Evolutionary conservation across 2,888 invertebrate species (phyloP).

Genomic region (Anorthoa munda): DNA sequence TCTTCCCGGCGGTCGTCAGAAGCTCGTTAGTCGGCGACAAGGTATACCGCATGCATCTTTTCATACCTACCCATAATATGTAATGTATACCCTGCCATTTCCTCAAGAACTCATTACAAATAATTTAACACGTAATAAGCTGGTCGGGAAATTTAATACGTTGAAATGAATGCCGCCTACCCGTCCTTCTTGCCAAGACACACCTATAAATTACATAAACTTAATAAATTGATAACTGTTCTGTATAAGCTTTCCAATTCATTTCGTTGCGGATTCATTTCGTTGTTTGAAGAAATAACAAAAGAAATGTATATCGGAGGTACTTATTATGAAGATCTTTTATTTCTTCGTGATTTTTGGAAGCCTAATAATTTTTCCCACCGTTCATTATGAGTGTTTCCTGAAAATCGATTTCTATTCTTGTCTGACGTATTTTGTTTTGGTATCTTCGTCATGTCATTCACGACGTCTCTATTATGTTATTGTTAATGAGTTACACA

Average conservation of each 20-base stretch:
- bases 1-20: constrained; percentile 23
- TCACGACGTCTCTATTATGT: background rate
- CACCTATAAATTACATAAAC: constrained; percentile 75
- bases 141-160: constrained; percentile 76
- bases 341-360: constrained; percentile 1
- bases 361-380: constrained; percentile 14
- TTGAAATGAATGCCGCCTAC: constrained; percentile 68
- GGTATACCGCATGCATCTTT: constrained; percentile 4
- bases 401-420: constrained; percentile 4
- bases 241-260: constrained; percentile 52
- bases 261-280: constrained; percentile 37
- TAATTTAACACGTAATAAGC: constrained; percentile 48
- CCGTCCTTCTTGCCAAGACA: constrained; percentile 73
- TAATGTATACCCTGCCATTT: constrained; percentile 7
- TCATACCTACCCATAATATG: background rate
- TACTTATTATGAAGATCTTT: constrained; percentile 27
- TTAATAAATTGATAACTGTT: constrained; percentile 72
- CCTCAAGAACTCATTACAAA: constrained; percentile 21
- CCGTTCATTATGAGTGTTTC: constrained; percentile 13
- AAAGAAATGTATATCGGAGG: constrained; percentile 16
- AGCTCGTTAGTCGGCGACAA: constrained; percentile 26
- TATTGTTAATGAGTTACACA: background rate
- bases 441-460: constrained; percentile 1
- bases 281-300: constrained; percentile 34
- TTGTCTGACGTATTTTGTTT: constrained; percentile 3